phyloP scores from a whole-genome alignment of 1,140 invertebrate genomes.

The Drosophila gunungcola region DNA sequence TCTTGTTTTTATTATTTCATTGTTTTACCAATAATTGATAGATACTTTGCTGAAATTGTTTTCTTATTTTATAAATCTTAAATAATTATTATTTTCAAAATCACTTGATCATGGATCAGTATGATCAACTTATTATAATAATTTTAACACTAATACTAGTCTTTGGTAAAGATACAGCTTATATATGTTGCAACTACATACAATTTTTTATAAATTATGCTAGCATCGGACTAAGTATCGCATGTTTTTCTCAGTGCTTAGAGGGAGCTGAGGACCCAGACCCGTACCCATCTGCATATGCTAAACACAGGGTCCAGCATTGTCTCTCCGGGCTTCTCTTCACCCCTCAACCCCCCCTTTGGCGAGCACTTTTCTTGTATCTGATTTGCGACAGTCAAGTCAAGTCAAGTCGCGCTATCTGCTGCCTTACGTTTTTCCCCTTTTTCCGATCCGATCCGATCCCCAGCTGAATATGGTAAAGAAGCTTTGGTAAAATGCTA shows the following conservation, averaged over 20 bases:
- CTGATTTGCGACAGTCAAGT: constrained; percentile 80
- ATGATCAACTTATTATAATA: no score
- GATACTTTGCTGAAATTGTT: background rate
- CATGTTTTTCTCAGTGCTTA: constrained; percentile 16
- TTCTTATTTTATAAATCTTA: no score
- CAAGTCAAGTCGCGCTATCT: constrained; percentile 55
- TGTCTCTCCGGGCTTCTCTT: constrained; percentile 21
- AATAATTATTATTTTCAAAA: background rate
- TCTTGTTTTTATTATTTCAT: no score
- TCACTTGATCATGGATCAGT: background rate
- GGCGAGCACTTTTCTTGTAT: constrained; percentile 51
- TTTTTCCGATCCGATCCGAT: background rate
- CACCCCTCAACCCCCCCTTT: background rate
- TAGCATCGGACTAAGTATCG: background rate
- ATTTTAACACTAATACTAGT: no score
- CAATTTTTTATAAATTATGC: no score
- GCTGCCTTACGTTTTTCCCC: constrained; percentile 4
- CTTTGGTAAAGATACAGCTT: no score
- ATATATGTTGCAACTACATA: no score
- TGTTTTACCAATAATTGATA: no score
- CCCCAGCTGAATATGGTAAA: constrained; percentile 74
- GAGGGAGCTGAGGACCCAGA: constrained; percentile 22
- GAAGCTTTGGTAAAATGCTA: constrained; percentile 72
- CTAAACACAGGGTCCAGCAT: constrained; percentile 58
- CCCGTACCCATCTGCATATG: constrained; percentile 68